Percentiles rank a stretch among this genome's conserved stretches.
Evolutionary conservation across 2,113 vertebrate genomes (phyloP).

Genomic region (Hassar affinis): DNA sequence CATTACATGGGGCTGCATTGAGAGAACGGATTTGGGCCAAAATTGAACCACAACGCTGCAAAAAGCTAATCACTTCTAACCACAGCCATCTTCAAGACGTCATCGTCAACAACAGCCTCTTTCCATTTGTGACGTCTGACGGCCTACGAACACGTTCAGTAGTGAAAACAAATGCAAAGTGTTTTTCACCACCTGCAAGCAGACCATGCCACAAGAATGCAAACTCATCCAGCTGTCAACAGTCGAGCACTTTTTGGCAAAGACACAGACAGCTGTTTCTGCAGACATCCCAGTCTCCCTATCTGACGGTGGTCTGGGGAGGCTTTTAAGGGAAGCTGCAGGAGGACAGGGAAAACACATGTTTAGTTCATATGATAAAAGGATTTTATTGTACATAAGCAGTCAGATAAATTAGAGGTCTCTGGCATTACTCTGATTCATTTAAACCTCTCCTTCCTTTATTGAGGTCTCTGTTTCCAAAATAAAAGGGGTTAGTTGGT

Average conservation of each 20-base stretch:
- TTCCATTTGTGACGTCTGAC: neutral
- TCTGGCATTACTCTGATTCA: neutral
- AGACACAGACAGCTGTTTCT: slow-evolving; percentile 25
- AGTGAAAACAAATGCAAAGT: slow-evolving; percentile 13
- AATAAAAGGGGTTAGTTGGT: no score
- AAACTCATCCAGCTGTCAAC: slow-evolving; percentile 32
- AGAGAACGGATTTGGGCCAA: neutral
- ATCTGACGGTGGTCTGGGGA: slow-evolving; percentile 41
- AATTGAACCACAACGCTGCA: neutral
- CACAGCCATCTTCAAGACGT: neutral
- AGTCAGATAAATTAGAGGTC: neutral
- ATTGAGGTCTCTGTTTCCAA: neutral
- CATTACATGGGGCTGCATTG: neutral
- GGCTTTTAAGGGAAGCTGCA: slow-evolving; percentile 32
- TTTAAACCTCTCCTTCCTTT: neutral
- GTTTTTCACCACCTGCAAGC: slow-evolving; percentile 27
- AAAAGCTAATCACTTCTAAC: neutral
- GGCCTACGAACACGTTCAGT: neutral
- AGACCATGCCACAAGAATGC: neutral
- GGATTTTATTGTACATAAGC: slow-evolving; percentile 3
- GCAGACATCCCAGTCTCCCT: slow-evolving; percentile 33
- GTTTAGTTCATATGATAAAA: neutral
- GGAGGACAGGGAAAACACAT: neutral
- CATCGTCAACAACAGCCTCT: neutral
- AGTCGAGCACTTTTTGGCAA: slow-evolving; percentile 43